These are phyloP conservation scores for Vireo griseus DNA, from an alignment of 2,797 vertebrate species.

Conservation along the genomic window DNA sequence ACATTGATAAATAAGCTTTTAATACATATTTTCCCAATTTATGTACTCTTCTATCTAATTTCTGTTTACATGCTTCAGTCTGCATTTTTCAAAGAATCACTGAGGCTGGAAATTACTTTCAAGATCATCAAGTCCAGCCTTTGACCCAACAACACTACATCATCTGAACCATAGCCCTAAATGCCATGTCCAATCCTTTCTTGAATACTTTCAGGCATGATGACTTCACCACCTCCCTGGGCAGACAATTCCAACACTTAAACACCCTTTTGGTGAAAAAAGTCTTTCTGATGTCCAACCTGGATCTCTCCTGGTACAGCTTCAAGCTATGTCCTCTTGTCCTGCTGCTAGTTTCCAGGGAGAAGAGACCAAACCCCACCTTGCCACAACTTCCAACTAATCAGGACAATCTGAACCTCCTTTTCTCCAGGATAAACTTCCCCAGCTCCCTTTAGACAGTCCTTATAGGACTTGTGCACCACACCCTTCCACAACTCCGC, in stretches of 20 bases:
- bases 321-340: background rate
- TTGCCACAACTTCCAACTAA: background rate
- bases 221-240: background rate
- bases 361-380: background rate
- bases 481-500: accelerated
- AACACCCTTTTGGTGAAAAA: background rate
- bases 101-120: background rate
- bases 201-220: background rate
- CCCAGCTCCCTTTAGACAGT: background rate
- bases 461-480: background rate
- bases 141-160: background rate
- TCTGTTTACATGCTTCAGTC: background rate
- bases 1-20: background rate
- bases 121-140: background rate
- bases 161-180: background rate
- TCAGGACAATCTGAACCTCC: background rate
- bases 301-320: background rate
- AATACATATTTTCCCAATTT: background rate
- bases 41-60: background rate
- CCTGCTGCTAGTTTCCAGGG: background rate
- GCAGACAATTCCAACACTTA: background rate
- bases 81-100: background rate
- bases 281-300: background rate
- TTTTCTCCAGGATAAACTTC: background rate
- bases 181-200: background rate